These are phyloP conservation scores for Syrmaticus mikado DNA, from an alignment of 2,113 vertebrate species.

Conservation along the genomic window DNA sequence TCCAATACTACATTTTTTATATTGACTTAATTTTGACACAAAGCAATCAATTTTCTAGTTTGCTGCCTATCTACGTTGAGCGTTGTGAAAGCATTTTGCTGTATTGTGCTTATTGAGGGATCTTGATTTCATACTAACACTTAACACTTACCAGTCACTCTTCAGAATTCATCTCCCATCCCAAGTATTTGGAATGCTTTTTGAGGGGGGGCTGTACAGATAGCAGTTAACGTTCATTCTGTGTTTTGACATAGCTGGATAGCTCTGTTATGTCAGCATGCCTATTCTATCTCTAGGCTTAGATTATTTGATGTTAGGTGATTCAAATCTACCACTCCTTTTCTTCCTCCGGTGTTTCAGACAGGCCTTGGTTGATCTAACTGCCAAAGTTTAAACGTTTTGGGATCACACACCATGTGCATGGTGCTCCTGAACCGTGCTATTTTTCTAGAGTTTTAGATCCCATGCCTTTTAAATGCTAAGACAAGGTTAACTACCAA, in stretches of 20 bases:
- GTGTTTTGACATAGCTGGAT: background rate
- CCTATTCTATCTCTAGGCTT: background rate
- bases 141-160: background rate
- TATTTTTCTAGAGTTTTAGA: background rate
- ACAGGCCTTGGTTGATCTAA: background rate
- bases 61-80: background rate
- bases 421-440: background rate
- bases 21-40: background rate
- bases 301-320: background rate
- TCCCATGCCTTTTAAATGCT: background rate
- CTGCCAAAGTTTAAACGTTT: background rate
- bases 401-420: fast-evolving
- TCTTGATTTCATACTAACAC: background rate
- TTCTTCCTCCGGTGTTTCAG: background rate
- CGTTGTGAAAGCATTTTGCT: background rate
- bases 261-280: background rate
- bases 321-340: background rate
- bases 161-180: background rate
- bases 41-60: background rate
- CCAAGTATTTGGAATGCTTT: background rate
- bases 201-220: background rate
- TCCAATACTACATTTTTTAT: background rate
- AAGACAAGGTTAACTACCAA: background rate
- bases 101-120: background rate
- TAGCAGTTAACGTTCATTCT: background rate